phyloP scores from a whole-genome alignment of 2,888 invertebrate genomes.

The Tenthredo scrophulariae region DNA sequence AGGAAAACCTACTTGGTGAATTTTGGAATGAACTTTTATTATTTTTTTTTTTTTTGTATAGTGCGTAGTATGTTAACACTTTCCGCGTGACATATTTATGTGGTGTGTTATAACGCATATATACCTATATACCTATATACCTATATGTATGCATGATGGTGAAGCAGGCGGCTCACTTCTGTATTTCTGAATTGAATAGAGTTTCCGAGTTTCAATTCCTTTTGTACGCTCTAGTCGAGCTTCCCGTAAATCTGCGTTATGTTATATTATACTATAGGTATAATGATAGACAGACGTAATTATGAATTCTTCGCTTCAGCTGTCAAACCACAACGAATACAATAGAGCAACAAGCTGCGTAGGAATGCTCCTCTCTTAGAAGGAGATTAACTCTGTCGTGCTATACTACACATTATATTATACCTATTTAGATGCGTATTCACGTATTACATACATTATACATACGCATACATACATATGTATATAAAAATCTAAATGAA shows the following conservation, averaged over 20 bases:
- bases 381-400: conserved; percentile 28
- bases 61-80: not conserved
- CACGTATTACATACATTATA: not conserved
- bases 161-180: conserved; percentile 5
- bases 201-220: conserved; percentile 32
- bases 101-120: not conserved
- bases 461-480: not conserved
- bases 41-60: not conserved
- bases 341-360: not conserved
- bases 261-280: not conserved
- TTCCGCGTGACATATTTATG: conserved; percentile 4
- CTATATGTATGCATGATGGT: not conserved
- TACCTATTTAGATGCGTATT: not conserved
- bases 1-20: not conserved
- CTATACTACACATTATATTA: not conserved
- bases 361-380: not conserved
- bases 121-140: not conserved
- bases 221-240: conserved; percentile 8
- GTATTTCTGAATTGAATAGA: not conserved
- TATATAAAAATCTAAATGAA: not conserved
- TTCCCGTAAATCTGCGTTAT: conserved; percentile 8
- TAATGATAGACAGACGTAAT: conserved; percentile 29
- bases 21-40: not conserved
- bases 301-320: conserved; percentile 51
- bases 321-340: conserved; percentile 2